Percentiles rank a stretch among this genome's conserved stretches.
Evolutionary conservation across 2,888 invertebrate genomes (phyloP).

Genomic region (Andrena hattorfiana): DNA sequence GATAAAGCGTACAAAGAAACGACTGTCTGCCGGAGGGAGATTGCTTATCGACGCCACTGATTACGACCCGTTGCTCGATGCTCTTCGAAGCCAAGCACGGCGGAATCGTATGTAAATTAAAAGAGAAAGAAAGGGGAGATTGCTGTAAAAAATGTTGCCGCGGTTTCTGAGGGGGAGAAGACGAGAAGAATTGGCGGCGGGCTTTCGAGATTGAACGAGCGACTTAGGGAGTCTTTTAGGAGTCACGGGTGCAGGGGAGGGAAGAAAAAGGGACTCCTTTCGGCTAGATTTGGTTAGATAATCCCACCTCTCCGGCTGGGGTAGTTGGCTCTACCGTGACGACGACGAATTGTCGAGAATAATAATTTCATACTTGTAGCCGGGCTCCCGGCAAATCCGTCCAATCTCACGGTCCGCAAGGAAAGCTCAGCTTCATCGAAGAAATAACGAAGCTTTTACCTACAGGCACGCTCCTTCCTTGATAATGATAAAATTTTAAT

Average conservation of each 20-base stretch:
- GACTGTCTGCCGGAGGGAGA: not conserved
- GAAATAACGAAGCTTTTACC: constrained; percentile 47
- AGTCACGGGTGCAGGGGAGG: constrained; percentile 51
- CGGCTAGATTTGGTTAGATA: constrained; percentile 72
- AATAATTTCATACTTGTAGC: constrained; percentile 68
- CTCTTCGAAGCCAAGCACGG: constrained; percentile 3
- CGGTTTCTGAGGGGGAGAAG: constrained; percentile 44
- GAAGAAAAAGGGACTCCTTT: constrained; percentile 64
- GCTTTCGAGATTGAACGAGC: constrained; percentile 70
- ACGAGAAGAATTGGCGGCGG: constrained; percentile 50
- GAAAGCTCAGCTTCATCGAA: constrained; percentile 12
- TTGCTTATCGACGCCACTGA: constrained; percentile 54
- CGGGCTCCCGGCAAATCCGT: constrained; percentile 41
- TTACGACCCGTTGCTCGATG: constrained; percentile 33
- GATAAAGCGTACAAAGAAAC: not conserved
- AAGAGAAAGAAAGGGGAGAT: constrained; percentile 38
- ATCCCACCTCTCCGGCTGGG: constrained; percentile 50
- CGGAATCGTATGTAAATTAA: constrained; percentile 71
- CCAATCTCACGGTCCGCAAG: constrained; percentile 20
- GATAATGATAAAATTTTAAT: constrained; percentile 45
- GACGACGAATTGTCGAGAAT: constrained; percentile 58
- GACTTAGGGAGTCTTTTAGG: constrained; percentile 68
- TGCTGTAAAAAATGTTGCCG: constrained; percentile 61
- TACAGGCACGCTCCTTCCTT: constrained; percentile 6
- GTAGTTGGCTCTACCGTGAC: constrained; percentile 13